These are phyloP conservation scores for Mamestra configurata DNA, from an alignment of 1,140 invertebrate genomes.

Conservation along the genomic window DNA sequence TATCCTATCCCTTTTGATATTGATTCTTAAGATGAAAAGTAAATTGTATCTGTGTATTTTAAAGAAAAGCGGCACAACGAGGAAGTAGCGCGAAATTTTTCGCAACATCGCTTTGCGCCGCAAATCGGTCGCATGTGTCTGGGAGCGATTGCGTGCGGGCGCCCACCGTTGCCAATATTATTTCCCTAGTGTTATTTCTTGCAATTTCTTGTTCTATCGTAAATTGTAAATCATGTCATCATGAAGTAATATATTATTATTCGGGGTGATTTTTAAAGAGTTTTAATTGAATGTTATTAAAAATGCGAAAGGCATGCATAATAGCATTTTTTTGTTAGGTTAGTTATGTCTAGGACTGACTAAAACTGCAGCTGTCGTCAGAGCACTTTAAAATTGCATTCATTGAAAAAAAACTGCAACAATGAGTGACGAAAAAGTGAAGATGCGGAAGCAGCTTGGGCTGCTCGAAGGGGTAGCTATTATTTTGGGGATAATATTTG, in stretches of 20 bases:
- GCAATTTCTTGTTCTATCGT: neutral
- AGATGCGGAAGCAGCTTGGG: slow-evolving; percentile 94
- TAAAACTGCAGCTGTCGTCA: neutral
- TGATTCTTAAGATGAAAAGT: neutral
- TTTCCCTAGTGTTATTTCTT: neutral
- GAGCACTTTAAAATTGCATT: neutral
- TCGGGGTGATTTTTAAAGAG: neutral
- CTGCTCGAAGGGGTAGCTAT: slow-evolving; percentile 95
- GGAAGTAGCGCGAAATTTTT: neutral
- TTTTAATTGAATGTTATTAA: slow-evolving; percentile 27
- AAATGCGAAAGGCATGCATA: slow-evolving; percentile 17
- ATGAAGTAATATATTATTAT: neutral
- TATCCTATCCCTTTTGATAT: neutral
- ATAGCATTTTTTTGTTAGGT: slow-evolving; percentile 10
- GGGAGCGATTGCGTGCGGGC: neutral
- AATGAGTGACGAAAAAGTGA: slow-evolving; percentile 88
- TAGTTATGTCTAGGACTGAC: slow-evolving; percentile 10
- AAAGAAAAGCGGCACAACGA: neutral
- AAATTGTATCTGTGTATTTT: neutral
- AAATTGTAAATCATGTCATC: neutral
- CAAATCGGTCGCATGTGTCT: neutral
- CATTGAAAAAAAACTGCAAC: slow-evolving; percentile 40
- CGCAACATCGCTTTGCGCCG: neutral
- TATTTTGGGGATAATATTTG: slow-evolving; percentile 96
- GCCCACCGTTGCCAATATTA: neutral